A percentile compares a stretch with the other conserved stretches of the same genome.
Conservation (phyloP, 1,140 invertebrate species). For the Varroa destructor region DNA sequence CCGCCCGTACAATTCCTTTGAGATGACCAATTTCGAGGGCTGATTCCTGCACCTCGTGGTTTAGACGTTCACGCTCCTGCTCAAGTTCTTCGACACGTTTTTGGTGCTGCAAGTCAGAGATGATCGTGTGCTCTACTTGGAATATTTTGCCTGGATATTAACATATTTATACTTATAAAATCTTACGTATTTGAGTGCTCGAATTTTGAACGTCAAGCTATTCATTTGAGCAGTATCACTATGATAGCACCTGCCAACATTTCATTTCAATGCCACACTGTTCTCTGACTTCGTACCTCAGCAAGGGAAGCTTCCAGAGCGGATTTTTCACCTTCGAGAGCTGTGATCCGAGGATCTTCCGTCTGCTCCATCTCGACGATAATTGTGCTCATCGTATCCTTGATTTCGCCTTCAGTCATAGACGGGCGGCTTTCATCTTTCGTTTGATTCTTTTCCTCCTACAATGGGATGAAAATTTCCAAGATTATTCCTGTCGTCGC, state of each 20-base stretch:
- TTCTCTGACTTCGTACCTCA: not conserved
- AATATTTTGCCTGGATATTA: too few relatives aligned
- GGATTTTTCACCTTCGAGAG: constrained; percentile 10
- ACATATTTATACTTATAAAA: too few relatives aligned
- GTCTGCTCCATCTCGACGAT: constrained; percentile 23
- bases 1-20: not conserved
- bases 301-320: not conserved
- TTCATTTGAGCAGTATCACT: too few relatives aligned
- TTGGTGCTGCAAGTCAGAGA: not conserved
- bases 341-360: not conserved
- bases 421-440: constrained; percentile 8
- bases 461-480: not conserved
- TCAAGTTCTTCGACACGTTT: constrained; percentile 18
- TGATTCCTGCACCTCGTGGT: not conserved
- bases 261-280: not conserved
- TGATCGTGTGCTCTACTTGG: too few relatives aligned
- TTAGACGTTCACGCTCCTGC: not conserved
- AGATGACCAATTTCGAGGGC: not conserved
- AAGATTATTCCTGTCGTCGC: too few relatives aligned
- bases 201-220: too few relatives aligned
- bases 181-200: too few relatives aligned
- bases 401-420: constrained; percentile 11
- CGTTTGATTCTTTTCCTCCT: constrained; percentile 3
- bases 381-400: constrained; percentile 2
- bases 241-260: not conserved